Evolutionary conservation across 2,797 vertebrate genomes (phyloP).

Genomic region (Aeoliscus strigatus): DNA sequence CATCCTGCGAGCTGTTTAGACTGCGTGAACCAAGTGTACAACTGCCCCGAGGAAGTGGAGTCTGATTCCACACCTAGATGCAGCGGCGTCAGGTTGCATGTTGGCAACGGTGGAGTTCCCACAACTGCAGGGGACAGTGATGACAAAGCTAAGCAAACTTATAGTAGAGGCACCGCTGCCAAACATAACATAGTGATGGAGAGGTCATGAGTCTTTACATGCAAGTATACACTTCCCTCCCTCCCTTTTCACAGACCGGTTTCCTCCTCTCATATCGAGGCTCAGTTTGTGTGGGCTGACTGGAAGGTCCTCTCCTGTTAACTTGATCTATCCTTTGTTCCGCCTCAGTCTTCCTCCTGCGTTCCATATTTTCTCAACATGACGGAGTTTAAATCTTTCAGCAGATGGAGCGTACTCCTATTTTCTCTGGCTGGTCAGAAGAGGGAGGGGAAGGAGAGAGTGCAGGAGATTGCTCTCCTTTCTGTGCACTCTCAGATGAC

Average conservation of each 20-base stretch:
- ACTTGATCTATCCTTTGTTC: conserved; percentile 68
- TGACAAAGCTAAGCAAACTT: conserved; percentile 63
- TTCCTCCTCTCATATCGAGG: conserved; percentile 46
- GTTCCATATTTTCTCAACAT: conserved; percentile 73
- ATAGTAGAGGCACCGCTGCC: conserved; percentile 49
- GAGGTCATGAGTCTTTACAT: conserved; percentile 54
- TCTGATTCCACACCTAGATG: conserved; percentile 43
- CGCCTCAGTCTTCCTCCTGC: conserved; percentile 62
- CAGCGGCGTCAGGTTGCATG: conserved; percentile 50
- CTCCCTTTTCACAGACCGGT: conserved; percentile 23
- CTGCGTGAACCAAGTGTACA: conserved; percentile 37
- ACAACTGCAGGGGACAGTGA: conserved; percentile 60
- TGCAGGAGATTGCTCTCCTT: conserved; percentile 18
- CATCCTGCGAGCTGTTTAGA: conserved; percentile 24
- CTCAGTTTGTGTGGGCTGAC: conserved; percentile 70
- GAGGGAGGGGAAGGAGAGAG: conserved; percentile 43
- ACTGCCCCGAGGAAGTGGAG: conserved; percentile 39
- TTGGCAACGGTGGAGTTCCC: conserved; percentile 46
- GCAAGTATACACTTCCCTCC: conserved; percentile 30
- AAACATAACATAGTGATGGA: conserved; percentile 53
- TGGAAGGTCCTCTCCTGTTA: conserved; percentile 63
- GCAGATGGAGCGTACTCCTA: conserved; percentile 71
- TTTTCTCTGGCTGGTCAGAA: conserved; percentile 69
- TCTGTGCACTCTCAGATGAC: conserved; percentile 20
- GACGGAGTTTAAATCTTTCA: conserved; percentile 76